Evolutionary conservation across 2,797 vertebrate species (phyloP).

Genomic region (Molossus alvarezi): DNA sequence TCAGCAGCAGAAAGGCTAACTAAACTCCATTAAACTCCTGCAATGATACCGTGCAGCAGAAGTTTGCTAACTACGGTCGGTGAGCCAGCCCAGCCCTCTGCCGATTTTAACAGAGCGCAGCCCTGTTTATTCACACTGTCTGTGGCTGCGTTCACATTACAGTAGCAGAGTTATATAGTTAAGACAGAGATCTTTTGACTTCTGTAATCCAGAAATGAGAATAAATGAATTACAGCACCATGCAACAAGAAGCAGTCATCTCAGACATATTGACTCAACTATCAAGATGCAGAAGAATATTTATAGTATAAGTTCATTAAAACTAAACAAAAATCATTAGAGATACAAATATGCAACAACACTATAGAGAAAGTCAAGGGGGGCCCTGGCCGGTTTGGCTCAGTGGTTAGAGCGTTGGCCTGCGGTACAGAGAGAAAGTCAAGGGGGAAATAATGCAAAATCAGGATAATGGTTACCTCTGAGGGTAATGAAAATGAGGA

Average conservation of each 20-base stretch:
- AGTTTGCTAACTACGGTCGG: neutral
- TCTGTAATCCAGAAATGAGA: neutral
- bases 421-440: no score
- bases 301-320: neutral
- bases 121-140: neutral
- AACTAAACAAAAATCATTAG: neutral
- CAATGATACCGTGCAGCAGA: no score
- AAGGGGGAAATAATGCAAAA: neutral
- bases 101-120: neutral
- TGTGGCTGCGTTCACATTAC: neutral
- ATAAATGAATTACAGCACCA: neutral
- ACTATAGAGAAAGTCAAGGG: neutral
- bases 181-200: neutral
- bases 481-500: neutral
- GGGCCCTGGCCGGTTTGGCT: no score
- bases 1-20: neutral
- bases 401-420: no score
- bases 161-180: neutral
- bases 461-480: neutral
- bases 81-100: neutral
- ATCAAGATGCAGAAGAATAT: neutral
- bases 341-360: neutral
- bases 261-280: neutral
- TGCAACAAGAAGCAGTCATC: neutral
- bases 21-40: no score